A percentile compares a stretch with the other conserved stretches of the same genome.
Conservation (phyloP, 2,888 invertebrate genomes). For the Adineta ricciae region DNA sequence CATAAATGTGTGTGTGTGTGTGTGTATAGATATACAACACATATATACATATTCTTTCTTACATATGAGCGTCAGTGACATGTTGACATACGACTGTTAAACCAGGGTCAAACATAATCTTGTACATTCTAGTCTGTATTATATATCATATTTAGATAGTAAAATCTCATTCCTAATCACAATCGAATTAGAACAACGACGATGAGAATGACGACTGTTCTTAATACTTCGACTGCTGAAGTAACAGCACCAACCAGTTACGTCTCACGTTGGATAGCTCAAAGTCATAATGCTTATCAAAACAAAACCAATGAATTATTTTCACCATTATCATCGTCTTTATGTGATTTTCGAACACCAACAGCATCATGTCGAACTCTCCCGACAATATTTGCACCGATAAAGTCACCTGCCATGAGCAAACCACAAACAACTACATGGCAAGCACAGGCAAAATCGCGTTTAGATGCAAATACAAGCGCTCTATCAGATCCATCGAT, state of each 20-base stretch:
- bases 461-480: background rate
- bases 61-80: background rate
- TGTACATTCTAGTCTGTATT: background rate
- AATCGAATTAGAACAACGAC: background rate
- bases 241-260: background rate
- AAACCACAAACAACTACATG: background rate
- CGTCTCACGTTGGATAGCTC: background rate
- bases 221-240: background rate
- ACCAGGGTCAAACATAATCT: background rate
- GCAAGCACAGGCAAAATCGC: background rate
- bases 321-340: background rate
- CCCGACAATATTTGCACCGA: too few species aligned
- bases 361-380: too few species aligned
- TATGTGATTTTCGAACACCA: background rate
- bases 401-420: too few species aligned
- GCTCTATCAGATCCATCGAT: too few species aligned
- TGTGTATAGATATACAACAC: too few species aligned
- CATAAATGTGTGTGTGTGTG: background rate
- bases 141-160: background rate
- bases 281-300: background rate
- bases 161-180: background rate
- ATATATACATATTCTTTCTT: background rate
- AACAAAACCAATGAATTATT: background rate
- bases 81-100: conserved; percentile 2
- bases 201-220: background rate